Base-by-base conservation (phyloP, 2,888 invertebrate species). In the Drosophila engyochracea region DNA sequence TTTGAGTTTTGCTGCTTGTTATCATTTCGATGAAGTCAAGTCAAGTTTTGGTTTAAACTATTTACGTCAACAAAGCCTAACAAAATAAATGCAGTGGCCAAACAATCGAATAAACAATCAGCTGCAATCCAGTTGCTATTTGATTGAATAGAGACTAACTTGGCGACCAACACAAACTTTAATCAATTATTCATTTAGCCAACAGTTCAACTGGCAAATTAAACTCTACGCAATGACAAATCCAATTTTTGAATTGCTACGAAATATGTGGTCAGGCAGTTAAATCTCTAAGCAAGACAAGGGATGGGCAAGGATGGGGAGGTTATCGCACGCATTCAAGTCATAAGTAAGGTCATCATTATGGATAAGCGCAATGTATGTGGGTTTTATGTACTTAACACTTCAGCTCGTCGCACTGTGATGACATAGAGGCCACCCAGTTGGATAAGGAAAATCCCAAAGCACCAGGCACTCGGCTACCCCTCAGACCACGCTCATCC, bases 311-410 rank as follows among this genome's bases (percentile, higher is more conserved):
- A 7, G 28, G 19, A 28, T 1, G 49, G 49, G 59, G 58, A 55
- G 49, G 30, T 39, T 39, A 41, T 16, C 73, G 70, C 73, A 16
- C 73, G 70, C 73, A 77, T 74, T 74, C 78, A 39, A 81, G 83
- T 79, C 85, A 79, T 88, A 85, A 85, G 90, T 88, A 88, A 90
- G 90, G 90, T 85, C 85, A 85, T 85, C 90, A 85, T 85, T 85
- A 88, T 87, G 89, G 89, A 90, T 90, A 89, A 89, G 75, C 84
- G 91, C 84, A 89, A 78, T 77, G 86, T 76, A 76, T 90, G 71
- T 70, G 74, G 79, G 91, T 72, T 90, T 90, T 89, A 82, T 90
- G 85, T 90, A 84, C 91, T 88, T 88, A 88, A 87, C 91, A 90
- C 88, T 90, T 86, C 87, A 87, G 84, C 89, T 75, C 66, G 69